Conservation (phyloP, 2,888 invertebrate species). For the Pinctada fucata region DNA sequence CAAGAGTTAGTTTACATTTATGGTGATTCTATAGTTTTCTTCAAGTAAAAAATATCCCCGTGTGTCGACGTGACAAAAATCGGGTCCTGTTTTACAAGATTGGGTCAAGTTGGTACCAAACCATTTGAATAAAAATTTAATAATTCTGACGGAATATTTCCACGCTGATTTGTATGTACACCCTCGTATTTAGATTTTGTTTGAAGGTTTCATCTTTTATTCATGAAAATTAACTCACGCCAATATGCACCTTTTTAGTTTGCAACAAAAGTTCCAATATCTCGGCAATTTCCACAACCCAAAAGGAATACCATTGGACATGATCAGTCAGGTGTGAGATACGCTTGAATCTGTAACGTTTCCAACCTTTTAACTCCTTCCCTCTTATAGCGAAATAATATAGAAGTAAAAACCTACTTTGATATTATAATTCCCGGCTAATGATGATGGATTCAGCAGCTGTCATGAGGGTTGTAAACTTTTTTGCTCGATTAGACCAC, state of each 20-base stretch:
- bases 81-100: not conserved
- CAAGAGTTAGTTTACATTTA: too few relatives aligned
- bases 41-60: too few relatives aligned
- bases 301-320: not conserved
- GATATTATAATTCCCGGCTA: conserved; percentile 3
- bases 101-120: not conserved
- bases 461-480: conserved; percentile 30
- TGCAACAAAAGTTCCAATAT: not conserved
- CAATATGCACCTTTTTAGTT: not conserved
- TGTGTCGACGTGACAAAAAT: too few relatives aligned
- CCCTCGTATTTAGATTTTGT: not conserved
- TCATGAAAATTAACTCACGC: conserved; percentile 2
- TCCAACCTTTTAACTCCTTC: not conserved
- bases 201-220: not conserved
- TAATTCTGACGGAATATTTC: not conserved
- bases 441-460: conserved; percentile 35
- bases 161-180: not conserved
- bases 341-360: not conserved
- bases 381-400: not conserved
- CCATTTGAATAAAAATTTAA: not conserved
- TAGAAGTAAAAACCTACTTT: not conserved
- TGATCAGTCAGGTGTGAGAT: not conserved
- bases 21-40: too few relatives aligned
- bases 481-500: conserved; percentile 28
- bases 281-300: not conserved